phyloP scores from a whole-genome alignment of 2,797 vertebrate species.

The Sebastes baramenuke region DNA sequence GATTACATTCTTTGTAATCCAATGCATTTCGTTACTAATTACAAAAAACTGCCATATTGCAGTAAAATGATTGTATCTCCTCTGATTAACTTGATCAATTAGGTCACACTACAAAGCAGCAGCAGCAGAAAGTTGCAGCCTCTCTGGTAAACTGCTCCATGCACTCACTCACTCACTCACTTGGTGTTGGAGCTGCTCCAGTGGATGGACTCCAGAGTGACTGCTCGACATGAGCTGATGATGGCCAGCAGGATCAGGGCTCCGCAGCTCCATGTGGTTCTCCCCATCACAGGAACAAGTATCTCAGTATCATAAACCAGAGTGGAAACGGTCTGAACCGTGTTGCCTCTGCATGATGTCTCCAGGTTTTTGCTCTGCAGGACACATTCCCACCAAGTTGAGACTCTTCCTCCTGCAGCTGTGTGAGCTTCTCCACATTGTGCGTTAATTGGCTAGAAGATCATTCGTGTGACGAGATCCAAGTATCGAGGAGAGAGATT shows the following conservation, averaged over 20 bases:
- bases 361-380: not conserved
- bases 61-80: not conserved
- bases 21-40: not conserved
- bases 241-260: conserved; percentile 64
- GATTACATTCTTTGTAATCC: too few relatives aligned
- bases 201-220: conserved; percentile 80
- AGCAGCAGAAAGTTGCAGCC: conserved; percentile 9
- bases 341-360: conserved; percentile 38
- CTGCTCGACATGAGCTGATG: conserved; percentile 62
- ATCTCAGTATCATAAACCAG: conserved; percentile 58
- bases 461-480: conserved; percentile 47
- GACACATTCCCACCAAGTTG: conserved; percentile 40
- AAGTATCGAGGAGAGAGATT: conserved; percentile 46
- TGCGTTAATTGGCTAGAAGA: conserved; percentile 64
- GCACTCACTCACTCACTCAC: conserved; percentile 57
- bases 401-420: conserved; percentile 23
- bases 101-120: not conserved
- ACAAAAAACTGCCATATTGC: not conserved
- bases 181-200: conserved; percentile 83
- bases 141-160: not conserved
- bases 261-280: conserved; percentile 58
- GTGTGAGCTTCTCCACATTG: conserved; percentile 61
- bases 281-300: conserved; percentile 72
- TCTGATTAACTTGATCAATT: not conserved
- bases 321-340: not conserved